Evolutionary conservation across 2,888 invertebrate species (phyloP).

Genomic region (Netelia inedita): DNA sequence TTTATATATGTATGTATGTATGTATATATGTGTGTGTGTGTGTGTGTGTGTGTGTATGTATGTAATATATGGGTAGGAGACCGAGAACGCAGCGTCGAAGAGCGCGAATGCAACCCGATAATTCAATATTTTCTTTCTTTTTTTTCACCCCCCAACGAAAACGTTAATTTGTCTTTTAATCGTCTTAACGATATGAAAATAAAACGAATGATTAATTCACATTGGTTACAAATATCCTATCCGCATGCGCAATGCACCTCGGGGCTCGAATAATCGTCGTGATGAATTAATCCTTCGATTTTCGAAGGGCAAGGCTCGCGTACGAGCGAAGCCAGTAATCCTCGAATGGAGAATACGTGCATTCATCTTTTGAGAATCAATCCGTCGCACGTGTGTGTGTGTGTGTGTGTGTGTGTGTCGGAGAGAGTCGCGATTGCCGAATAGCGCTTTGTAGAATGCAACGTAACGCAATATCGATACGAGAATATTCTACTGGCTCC

Average conservation of each 20-base stretch:
- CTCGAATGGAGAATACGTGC: constrained; percentile 14
- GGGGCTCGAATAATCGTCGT: constrained; percentile 31
- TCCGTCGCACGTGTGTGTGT: constrained; percentile 25
- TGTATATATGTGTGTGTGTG: too few species aligned
- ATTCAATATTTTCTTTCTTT: too few species aligned
- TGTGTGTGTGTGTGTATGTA: background rate
- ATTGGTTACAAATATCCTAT: too few species aligned
- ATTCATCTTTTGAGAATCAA: constrained; percentile 46
- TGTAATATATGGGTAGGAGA: background rate
- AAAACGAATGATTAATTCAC: too few species aligned
- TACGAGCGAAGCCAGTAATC: constrained; percentile 44
- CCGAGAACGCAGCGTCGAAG: too few species aligned
- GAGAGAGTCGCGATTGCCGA: constrained; percentile 38
- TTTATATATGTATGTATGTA: background rate
- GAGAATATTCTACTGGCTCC: constrained; percentile 41
- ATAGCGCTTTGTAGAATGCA: constrained; percentile 29
- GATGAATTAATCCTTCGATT: constrained; percentile 61
- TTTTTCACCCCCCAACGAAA: too few species aligned
- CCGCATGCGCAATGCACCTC: too few species aligned
- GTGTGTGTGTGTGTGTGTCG: constrained; percentile 10
- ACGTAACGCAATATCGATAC: constrained; percentile 57
- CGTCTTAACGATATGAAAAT: too few species aligned
- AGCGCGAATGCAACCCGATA: too few species aligned
- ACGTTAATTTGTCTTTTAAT: too few species aligned
- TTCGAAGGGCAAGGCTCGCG: constrained; percentile 6